These are phyloP conservation scores for Tribolium castaneum DNA, from an alignment of 1,140 invertebrate genomes.

Conservation along the genomic window DNA sequence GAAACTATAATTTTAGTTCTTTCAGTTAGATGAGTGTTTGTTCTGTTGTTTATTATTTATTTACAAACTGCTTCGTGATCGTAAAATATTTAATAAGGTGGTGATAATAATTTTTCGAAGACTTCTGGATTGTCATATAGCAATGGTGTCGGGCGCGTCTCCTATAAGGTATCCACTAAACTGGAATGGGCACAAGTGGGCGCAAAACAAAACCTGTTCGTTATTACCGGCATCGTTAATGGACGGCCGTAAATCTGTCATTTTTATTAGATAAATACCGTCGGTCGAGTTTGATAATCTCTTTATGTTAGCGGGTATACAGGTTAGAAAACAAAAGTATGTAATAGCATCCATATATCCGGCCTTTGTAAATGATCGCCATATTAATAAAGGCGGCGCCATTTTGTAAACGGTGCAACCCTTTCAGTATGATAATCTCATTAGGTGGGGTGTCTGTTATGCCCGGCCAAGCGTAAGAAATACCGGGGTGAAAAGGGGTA, in stretches of 20 bases:
- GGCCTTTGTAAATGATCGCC: constrained; percentile 28
- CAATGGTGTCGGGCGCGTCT: constrained; percentile 4
- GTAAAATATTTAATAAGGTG: neutral
- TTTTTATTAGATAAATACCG: constrained; percentile 40
- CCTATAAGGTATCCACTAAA: constrained; percentile 15
- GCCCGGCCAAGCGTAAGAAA: constrained; percentile 53
- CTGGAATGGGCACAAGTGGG: constrained; percentile 36
- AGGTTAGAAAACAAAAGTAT: constrained; percentile 27
- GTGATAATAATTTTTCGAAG: neutral
- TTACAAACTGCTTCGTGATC: no score
- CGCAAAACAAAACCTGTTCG: constrained; percentile 40
- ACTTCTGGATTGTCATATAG: constrained; percentile 1
- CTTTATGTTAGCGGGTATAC: constrained; percentile 37
- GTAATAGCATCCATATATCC: constrained; percentile 1
- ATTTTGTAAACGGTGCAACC: constrained; percentile 50
- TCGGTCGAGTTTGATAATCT: constrained; percentile 32
- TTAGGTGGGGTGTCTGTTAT: constrained; percentile 51
- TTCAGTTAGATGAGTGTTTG: no score
- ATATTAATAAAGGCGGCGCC: constrained; percentile 49
- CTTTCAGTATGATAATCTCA: constrained; percentile 54
- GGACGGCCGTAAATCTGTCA: constrained; percentile 34
- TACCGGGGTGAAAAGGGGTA: constrained; percentile 45
- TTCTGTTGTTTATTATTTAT: no score
- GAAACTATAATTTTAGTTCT: neutral
- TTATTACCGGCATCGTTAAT: constrained; percentile 39